Evolutionary conservation across 2,113 vertebrate species (phyloP).

Genomic region (Notarius quadriscutis): DNA sequence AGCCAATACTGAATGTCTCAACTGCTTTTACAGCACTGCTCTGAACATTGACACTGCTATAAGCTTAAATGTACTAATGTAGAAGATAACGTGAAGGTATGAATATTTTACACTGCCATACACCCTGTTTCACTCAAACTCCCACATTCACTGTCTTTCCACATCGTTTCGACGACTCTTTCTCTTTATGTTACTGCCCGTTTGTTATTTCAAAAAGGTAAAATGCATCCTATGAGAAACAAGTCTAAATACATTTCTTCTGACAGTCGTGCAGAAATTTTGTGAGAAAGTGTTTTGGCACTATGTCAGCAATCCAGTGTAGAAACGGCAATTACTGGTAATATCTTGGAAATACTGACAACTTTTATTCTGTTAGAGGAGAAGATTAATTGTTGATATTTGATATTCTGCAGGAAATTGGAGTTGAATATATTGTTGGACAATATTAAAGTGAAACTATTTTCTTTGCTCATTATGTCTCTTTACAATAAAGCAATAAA

Average conservation of each 20-base stretch:
- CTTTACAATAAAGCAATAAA: neutral
- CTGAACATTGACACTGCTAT: neutral
- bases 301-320: neutral
- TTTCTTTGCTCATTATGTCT: neutral
- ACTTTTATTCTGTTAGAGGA: neutral
- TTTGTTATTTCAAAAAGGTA: neutral
- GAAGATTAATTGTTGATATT: neutral
- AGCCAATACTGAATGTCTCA: neutral
- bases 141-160: conserved; percentile 31
- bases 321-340: neutral
- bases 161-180: neutral
- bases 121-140: conserved; percentile 30
- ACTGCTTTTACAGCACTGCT: neutral
- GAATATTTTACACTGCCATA: neutral
- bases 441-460: neutral
- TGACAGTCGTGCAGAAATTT: neutral
- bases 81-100: neutral
- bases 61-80: neutral
- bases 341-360: neutral
- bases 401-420: neutral
- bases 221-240: neutral
- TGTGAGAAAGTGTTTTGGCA: neutral
- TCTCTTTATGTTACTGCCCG: conserved; percentile 5
- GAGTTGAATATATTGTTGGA: neutral
- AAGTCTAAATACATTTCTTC: neutral